A percentile compares a stretch with the other conserved stretches of the same genome.
phyloP scores from a whole-genome alignment of 2,888 invertebrate genomes.

The Cybosia mesomella region DNA sequence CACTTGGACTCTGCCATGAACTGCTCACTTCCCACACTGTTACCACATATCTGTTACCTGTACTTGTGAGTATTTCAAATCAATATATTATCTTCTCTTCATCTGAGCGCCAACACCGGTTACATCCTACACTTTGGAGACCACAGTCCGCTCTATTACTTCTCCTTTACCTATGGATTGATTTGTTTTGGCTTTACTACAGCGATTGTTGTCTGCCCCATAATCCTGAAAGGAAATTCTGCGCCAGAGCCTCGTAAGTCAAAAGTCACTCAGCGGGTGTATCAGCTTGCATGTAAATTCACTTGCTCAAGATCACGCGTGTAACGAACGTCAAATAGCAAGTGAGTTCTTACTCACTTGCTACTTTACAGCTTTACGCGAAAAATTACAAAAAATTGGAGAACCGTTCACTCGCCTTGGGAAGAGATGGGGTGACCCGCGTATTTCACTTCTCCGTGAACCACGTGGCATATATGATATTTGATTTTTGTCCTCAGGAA shows the following conservation, averaged over 20 bases:
- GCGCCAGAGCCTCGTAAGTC: too few relatives aligned
- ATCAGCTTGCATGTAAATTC: too few relatives aligned
- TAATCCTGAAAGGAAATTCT: too few relatives aligned
- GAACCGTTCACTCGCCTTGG: not conserved
- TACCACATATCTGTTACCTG: conserved; percentile 96
- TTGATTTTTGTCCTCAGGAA: conserved; percentile 87
- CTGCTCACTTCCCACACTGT: conserved; percentile 96
- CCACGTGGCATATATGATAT: not conserved
- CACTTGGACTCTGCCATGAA: conserved; percentile 97
- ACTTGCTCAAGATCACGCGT: too few relatives aligned
- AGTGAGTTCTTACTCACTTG: not conserved
- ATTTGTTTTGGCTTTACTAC: not conserved
- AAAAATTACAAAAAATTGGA: not conserved
- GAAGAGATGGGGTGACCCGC: not conserved
- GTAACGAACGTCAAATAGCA: not conserved
- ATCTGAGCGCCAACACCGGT: not conserved
- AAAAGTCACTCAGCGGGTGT: too few relatives aligned
- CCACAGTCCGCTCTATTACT: not conserved
- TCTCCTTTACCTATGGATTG: not conserved
- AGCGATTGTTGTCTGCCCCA: not conserved
- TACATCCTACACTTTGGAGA: too few relatives aligned
- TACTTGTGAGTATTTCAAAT: conserved; percentile 89
- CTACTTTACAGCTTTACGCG: not conserved
- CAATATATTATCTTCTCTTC: not conserved
- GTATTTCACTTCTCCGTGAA: not conserved